These are phyloP conservation scores for Distichodus sexfasciatus DNA, from an alignment of 2,797 vertebrate species.

Conservation along the genomic window DNA sequence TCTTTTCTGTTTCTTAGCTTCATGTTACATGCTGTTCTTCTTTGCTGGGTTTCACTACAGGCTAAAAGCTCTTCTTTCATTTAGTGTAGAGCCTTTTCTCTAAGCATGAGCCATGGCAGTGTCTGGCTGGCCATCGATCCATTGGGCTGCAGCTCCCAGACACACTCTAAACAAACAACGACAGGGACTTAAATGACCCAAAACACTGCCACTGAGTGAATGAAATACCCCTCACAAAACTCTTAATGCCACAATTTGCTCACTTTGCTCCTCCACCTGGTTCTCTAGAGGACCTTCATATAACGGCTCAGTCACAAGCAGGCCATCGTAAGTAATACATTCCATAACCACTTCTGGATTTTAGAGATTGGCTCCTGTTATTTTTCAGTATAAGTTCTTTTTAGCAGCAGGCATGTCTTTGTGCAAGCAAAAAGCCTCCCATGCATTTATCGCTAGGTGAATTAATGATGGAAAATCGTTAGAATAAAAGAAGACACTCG, in stretches of 20 bases:
- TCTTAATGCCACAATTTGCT: constrained; percentile 36
- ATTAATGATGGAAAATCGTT: background rate
- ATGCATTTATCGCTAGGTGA: background rate
- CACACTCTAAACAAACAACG: constrained; percentile 43
- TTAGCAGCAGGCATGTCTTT: background rate
- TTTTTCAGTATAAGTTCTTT: background rate
- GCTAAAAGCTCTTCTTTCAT: constrained; percentile 1
- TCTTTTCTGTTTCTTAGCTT: background rate
- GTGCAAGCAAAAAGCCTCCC: background rate
- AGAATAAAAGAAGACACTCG: constrained; percentile 11
- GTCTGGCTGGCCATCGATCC: constrained; percentile 41
- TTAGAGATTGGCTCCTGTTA: too few relatives aligned
- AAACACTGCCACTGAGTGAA: constrained; percentile 30
- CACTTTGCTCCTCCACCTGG: constrained; percentile 17
- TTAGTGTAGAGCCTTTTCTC: background rate
- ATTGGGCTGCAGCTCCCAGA: constrained; percentile 22
- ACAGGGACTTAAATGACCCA: constrained; percentile 38
- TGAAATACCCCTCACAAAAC: constrained; percentile 14
- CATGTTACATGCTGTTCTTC: too few relatives aligned
- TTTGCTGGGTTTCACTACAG: background rate
- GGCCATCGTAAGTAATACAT: background rate
- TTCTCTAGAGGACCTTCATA: background rate
- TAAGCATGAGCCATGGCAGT: constrained; percentile 1
- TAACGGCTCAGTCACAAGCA: background rate
- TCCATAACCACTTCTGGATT: background rate